These are phyloP conservation scores for Penaeus vannamei DNA, from an alignment of 1,140 invertebrate genomes.

Conservation along the genomic window DNA sequence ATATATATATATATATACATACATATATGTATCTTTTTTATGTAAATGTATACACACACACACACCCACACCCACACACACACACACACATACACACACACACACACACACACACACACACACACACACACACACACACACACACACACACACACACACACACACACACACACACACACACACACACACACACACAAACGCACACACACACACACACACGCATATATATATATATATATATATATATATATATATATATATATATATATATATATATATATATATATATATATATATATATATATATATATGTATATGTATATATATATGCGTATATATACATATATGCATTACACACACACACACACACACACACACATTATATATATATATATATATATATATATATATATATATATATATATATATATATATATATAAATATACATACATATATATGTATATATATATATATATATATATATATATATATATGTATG, in stretches of 20 bases:
- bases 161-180: no score
- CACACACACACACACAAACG: not conserved
- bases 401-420: conserved; percentile 33
- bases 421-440: conserved; percentile 33
- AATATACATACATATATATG: not conserved
- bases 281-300: no score
- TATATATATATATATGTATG: no score
- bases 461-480: no score
- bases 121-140: not conserved
- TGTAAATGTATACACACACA: conserved; percentile 1
- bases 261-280: no score
- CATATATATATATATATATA: conserved; percentile 25
- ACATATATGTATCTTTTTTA: no score
- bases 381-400: conserved; percentile 20
- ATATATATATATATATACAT: no score
- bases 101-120: not conserved
- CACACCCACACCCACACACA: conserved; percentile 4
- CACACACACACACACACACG: not conserved
- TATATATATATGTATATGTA: no score
- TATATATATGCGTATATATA: no score
- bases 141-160: not conserved
- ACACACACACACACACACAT: not conserved
- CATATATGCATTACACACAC: no score
- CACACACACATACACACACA: conserved; percentile 13
- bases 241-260: no score